Evolutionary conservation across 2,113 vertebrate species (phyloP).

Genomic region (Alligator mississippiensis): DNA sequence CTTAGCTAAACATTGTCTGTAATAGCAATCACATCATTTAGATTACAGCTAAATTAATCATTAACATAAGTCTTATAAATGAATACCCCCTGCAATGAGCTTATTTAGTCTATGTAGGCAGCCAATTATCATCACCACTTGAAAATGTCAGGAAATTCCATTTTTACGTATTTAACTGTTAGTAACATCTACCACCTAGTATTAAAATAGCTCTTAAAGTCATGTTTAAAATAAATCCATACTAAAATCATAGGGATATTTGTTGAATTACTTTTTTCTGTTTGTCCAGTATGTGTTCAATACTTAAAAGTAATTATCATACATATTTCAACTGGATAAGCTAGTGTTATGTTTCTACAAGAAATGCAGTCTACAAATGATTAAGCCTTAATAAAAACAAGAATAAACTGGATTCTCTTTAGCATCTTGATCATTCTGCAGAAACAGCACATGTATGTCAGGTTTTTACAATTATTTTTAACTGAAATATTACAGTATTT

Average conservation of each 20-base stretch:
- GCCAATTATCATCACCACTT: conserved; percentile 2
- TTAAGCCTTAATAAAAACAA: conserved; percentile 63
- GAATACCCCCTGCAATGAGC: conserved; percentile 34
- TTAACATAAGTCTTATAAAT: conserved; percentile 40
- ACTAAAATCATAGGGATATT: conserved; percentile 1
- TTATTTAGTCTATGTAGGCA: conserved; percentile 31
- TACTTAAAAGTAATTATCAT: conserved; percentile 32
- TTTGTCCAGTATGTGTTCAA: conserved; percentile 32
- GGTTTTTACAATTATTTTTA: conserved; percentile 20
- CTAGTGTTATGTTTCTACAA: conserved; percentile 50
- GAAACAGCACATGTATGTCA: conserved; percentile 49
- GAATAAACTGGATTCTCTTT: conserved; percentile 43
- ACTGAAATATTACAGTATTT: not conserved
- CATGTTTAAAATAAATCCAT: not conserved
- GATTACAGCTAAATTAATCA: conserved; percentile 66
- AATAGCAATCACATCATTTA: conserved; percentile 42
- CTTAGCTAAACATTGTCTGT: conserved; percentile 48
- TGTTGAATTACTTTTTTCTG: conserved; percentile 27
- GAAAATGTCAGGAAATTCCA: conserved; percentile 44
- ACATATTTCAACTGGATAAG: conserved; percentile 57
- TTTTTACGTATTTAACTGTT: conserved; percentile 22
- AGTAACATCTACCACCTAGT: not conserved
- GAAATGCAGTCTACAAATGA: conserved; percentile 64
- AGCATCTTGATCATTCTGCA: conserved; percentile 26
- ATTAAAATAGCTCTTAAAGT: not conserved